Evolutionary conservation across 37 sponge, comb jelly and placozoan genomes (phyloP).

Genomic region (Eunapius fragilis): DNA sequence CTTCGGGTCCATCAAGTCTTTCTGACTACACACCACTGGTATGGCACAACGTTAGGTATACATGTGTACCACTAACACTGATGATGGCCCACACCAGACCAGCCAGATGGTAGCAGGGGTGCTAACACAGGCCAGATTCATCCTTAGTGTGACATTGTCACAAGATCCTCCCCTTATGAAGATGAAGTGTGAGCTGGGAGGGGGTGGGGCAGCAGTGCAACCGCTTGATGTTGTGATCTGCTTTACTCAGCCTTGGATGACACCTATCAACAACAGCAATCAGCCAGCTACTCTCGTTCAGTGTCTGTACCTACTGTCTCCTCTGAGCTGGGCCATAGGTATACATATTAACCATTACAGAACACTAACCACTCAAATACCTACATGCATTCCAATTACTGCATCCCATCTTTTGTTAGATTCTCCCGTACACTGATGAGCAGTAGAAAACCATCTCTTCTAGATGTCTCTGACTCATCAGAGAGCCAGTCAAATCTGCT

Average conservation of each 20-base stretch:
- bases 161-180: neutral
- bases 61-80: neutral
- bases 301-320: neutral
- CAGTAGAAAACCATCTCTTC: slow-evolving; percentile 32
- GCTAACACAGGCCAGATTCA: slow-evolving; percentile 54
- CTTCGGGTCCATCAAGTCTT: neutral
- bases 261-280: neutral
- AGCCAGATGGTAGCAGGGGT: slow-evolving; percentile 54
- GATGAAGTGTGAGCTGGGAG: neutral
- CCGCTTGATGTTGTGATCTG: neutral
- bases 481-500: slow-evolving; percentile 49
- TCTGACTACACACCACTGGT: slow-evolving; percentile 56
- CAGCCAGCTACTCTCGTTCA: neutral
- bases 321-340: neutral
- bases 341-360: neutral
- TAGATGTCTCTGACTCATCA: slow-evolving; percentile 29
- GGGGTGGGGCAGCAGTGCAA: neutral
- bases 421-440: neutral
- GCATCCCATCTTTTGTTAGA: neutral
- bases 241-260: neutral
- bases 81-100: slow-evolving; percentile 22
- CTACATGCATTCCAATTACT: neutral
- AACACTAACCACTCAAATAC: too few relatives aligned
- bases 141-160: slow-evolving; percentile 67
- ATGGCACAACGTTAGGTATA: neutral